These are phyloP conservation scores for Hirtodrosophila trivittata DNA, from an alignment of 2,888 invertebrate genomes.

Conservation along the genomic window DNA sequence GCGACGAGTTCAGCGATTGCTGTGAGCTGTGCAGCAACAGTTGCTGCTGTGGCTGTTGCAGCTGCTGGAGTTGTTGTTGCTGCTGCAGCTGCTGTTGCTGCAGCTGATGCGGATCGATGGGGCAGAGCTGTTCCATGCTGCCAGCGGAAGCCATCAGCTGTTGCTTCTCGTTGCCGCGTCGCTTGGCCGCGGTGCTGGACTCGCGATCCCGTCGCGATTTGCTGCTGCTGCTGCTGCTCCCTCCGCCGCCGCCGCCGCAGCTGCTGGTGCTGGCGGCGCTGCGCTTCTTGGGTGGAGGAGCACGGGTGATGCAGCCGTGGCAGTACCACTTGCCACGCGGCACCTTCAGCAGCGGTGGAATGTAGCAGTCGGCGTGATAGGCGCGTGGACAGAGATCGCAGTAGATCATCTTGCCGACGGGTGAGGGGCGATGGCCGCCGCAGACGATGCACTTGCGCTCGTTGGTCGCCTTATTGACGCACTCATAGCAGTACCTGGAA, in stretches of 20 bases:
- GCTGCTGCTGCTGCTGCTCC: constrained; percentile 84
- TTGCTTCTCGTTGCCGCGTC: constrained; percentile 59
- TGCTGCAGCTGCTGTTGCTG: constrained; percentile 56
- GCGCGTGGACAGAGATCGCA: constrained; percentile 96
- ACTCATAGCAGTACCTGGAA: constrained; percentile 96
- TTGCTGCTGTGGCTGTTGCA: constrained; percentile 63
- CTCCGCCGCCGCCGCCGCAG: constrained; percentile 72
- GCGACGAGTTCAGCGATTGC: constrained; percentile 83
- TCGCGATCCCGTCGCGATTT: constrained; percentile 84
- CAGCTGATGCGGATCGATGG: constrained; percentile 45
- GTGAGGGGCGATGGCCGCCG: constrained; percentile 88
- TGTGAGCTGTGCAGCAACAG: constrained; percentile 77
- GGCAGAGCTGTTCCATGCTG: constrained; percentile 52
- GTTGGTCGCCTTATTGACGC: constrained; percentile 96
- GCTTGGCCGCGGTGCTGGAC: constrained; percentile 76
- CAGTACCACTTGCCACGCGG: constrained; percentile 96
- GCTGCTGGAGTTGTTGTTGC: constrained; percentile 51
- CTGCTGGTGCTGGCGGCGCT: constrained; percentile 69
- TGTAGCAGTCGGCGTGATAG: constrained; percentile 96
- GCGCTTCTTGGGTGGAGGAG: constrained; percentile 89
- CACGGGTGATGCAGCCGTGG: constrained; percentile 92
- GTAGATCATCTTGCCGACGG: constrained; percentile 88
- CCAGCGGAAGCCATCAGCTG: constrained; percentile 39
- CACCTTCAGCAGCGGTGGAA: constrained; percentile 92
- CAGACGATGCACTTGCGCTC: constrained; percentile 97